Conservation (phyloP, 2,113 vertebrate genomes). For the Percina caprodes region DNA sequence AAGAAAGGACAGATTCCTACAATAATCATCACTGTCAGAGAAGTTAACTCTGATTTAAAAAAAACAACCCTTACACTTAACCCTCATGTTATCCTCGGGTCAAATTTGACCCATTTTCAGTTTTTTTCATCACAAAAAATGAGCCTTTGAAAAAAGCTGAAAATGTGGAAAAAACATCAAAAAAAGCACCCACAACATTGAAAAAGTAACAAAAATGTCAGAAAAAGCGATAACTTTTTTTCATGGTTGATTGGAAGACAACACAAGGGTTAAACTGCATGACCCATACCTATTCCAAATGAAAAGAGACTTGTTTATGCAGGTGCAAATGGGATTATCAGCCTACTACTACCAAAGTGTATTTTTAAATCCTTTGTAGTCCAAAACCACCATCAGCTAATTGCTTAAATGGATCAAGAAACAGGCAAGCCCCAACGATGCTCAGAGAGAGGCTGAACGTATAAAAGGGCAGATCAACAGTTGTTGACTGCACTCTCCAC, state of each 20-base stretch:
- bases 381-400: conserved; percentile 68
- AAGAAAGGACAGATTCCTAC: too few relatives aligned
- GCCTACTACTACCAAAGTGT: conserved; percentile 38
- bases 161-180: too few relatives aligned
- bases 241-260: too few relatives aligned
- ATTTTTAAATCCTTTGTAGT: conserved; percentile 76
- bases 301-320: not conserved
- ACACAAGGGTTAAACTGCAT: too few relatives aligned
- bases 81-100: too few relatives aligned
- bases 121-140: too few relatives aligned
- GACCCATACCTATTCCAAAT: not conserved
- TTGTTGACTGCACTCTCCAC: conserved; percentile 24
- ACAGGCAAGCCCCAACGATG: conserved; percentile 50
- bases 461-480: conserved; percentile 74
- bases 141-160: too few relatives aligned
- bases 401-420: conserved; percentile 81
- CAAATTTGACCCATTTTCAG: too few relatives aligned
- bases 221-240: too few relatives aligned
- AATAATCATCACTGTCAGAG: not conserved
- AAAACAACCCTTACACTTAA: too few relatives aligned
- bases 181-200: too few relatives aligned
- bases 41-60: not conserved
- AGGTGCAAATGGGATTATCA: conserved; percentile 38
- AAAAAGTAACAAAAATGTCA: too few relatives aligned
- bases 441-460: conserved; percentile 34